Evolutionary conservation across 1,140 invertebrate genomes (phyloP).

Genomic region (Temnothorax curvispinosus): DNA sequence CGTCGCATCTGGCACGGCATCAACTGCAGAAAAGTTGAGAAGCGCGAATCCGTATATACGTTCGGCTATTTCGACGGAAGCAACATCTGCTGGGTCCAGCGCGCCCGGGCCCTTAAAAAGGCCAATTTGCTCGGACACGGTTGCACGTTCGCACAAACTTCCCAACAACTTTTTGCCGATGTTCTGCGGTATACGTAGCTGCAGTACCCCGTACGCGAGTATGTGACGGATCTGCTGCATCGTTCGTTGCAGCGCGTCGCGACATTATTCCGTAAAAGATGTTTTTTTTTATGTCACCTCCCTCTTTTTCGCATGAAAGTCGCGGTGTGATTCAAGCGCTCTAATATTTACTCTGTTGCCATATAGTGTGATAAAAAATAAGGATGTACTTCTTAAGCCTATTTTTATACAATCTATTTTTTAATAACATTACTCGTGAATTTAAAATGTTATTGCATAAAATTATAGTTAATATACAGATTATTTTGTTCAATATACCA

Average conservation of each 20-base stretch:
- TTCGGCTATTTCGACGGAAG: slow-evolving; percentile 63
- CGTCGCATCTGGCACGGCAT: slow-evolving; percentile 67
- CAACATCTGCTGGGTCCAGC: slow-evolving; percentile 68
- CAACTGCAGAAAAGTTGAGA: slow-evolving; percentile 70
- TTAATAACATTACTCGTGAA: neutral
- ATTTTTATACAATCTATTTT: slow-evolving; percentile 38
- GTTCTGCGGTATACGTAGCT: slow-evolving; percentile 37
- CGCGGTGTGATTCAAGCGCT: neutral
- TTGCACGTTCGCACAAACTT: slow-evolving; percentile 61
- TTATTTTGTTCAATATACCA: neutral
- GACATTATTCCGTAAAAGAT: slow-evolving; percentile 27
- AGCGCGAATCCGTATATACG: slow-evolving; percentile 59
- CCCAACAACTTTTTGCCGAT: slow-evolving; percentile 61
- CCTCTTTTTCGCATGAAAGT: slow-evolving; percentile 5
- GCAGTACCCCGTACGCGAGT: neutral
- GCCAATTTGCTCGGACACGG: slow-evolving; percentile 55
- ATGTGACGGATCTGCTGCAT: slow-evolving; percentile 41
- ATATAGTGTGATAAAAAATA: neutral
- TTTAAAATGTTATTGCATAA: neutral
- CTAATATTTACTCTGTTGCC: slow-evolving; percentile 11
- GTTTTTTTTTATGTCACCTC: neutral
- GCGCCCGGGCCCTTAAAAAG: slow-evolving; percentile 57
- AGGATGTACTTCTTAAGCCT: neutral
- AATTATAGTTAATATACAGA: neutral
- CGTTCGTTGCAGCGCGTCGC: slow-evolving; percentile 11